Base-by-base conservation (phyloP, 2,888 invertebrate genomes). In the Pristionchus japonicus region DNA sequence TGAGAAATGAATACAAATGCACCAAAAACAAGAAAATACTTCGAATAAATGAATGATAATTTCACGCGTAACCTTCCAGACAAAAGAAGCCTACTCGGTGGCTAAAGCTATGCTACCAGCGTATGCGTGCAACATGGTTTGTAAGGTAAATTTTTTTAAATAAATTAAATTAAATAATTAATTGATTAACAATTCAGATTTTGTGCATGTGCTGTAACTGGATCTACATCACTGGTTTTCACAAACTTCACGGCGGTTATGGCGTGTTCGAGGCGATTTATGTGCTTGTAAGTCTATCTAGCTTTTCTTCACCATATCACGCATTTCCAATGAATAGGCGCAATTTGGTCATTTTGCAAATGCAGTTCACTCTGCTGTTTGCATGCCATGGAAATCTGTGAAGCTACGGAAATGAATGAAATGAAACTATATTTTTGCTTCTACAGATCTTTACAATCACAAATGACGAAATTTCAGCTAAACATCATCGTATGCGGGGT, bases 401-500 rank as follows among this genome's bases (percentile, higher is more conserved):
- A 3, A 11, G 43, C 11, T 57, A 20, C 57, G 57, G 6, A 57
- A 11, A n/a, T 23, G 57, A 57, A 23, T n/a, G n/a, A n/a, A n/a
- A n/a, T n/a, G n/a, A n/a, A n/a, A n/a, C n/a, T n/a, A n/a, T n/a
- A n/a, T n/a, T n/a, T n/a, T n/a, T n/a, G n/a, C n/a, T n/a, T n/a
- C n/a, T n/a, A n/a, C n/a, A n/a, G 64, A 67, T 27, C 6, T 47
- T 11, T 13, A 47, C 47, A 6, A 47, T 20, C 52, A 70, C 15
- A 31, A 70, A 37, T 17, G 31, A 67, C 23, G 31, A 31, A 27
- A 17, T 27, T 74, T 37, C 70, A 74, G 70, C 40, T 74, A 13
- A 74, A 74, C 70, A 74, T 74, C 70, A 40, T 74, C 11, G 70
- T 74, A 11, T 74, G 70, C 70, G 70, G 70, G 9, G 70, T 74